Base-by-base conservation (phyloP, 2,113 vertebrate genomes). In the Catharus fuscescens region DNA sequence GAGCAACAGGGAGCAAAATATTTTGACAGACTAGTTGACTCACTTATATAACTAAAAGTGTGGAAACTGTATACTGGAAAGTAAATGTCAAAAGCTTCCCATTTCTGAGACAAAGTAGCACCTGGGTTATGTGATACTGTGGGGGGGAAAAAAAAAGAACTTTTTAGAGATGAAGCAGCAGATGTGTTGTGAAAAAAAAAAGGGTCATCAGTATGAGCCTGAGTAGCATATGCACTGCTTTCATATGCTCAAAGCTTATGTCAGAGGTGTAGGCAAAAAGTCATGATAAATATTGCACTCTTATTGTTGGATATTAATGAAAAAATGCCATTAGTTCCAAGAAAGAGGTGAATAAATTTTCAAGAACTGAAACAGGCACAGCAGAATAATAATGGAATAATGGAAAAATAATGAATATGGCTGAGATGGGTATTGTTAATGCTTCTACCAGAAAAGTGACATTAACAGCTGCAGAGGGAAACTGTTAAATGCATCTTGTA, bases 91-190 rank as follows among this genome's bases (percentile, higher is more conserved):
- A 82, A 92, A 78, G 28, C 1, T 52, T 82, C 13, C 53, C 5
- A 25, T 84, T 91, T 95, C 84, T 73, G 42, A 94, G 78, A 82
- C 42, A 85, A 95, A 92, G 74, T 80, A 66, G 59, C 66, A 95
- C 66, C 59, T 90, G 93, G 18, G 18, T 80, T 95, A 57, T 80
- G 42, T 62, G 87, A 85, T 61, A 31, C 25, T 72, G 40, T 64
- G 47, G 38, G 38, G 11, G n/a, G 71, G n/a, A 81, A 90, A 93
- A 93, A 81, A 62, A 19, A 24, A 23, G 59, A 76, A 82, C 29
- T 38, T 92, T 88, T 90, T 90, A 70, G n/a, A 80, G 87, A 88
- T 82, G 57, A 91, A 94, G n/a, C 40, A 82, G 65, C 21, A 79
- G 53, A 91, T 72, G 38, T 72, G 28, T 50, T 72, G 50, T 82